Base-by-base conservation (phyloP, 2,113 vertebrate genomes). In the Oxyruncus cristatus region DNA sequence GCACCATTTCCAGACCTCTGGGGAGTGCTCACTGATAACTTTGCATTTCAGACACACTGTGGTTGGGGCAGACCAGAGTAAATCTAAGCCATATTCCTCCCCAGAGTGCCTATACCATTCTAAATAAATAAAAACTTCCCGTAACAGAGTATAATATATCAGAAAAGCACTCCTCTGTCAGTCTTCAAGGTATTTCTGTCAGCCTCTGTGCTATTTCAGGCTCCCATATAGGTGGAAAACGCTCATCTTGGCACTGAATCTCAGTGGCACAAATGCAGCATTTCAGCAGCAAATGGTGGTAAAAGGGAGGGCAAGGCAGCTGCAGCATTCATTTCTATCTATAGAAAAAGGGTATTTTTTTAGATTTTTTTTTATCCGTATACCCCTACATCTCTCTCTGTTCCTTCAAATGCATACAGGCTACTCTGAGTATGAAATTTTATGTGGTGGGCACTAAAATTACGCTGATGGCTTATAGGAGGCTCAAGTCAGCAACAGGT, bases 91-190 rank as follows among this genome's bases (percentile, higher is more conserved):
- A 47, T 83, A 87, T 84, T 55, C 63, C 26, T 89, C 92, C 83
- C 63, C 41, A 77, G 93, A 46, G 80, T 88, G 62, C 72, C 74
- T 85, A 84, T 91, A 93, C 92, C 65, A 75, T 88, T 73, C 67
- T 77, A 96, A 96, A 94, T 91, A 95, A 96, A 96, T 83, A 95
- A 95, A 93, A 94, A n/a, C 65, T 94, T 88, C 79, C 78, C 61
- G 63, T 74, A 94, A 61, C 61, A 84, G 46, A 53, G 19, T 53
- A 58, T 70, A 91, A 91, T 95, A 89, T 37, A 93, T 85, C 75
- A 93, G 52, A 83, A 92, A 89, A 73, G 15, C 55, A 52, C 65
- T 42, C 65, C 65, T 80, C 85, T 93, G 62, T 67, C 92, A 96
- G 75, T 73, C 65, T 95, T 91, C 74, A 96, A 92, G 88, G 92